A percentile compares a stretch with the other conserved stretches of the same genome.
These are phyloP conservation scores for Callospermophilus lateralis DNA, from an alignment of 2,113 vertebrate species.

Conservation along the genomic window DNA sequence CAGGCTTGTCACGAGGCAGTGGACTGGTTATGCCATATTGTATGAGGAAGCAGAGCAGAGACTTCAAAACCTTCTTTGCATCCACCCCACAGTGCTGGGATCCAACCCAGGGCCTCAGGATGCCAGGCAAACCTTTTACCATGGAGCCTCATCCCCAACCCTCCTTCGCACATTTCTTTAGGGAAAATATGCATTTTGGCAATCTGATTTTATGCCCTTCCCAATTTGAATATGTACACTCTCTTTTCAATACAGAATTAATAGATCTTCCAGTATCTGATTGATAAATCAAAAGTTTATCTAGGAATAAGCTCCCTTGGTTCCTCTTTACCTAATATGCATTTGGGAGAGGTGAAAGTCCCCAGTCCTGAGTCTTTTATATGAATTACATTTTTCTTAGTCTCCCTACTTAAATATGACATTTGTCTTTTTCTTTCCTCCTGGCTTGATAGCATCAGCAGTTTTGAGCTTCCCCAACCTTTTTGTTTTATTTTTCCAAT, in stretches of 20 bases:
- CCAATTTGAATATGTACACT: background rate
- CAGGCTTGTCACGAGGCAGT: background rate
- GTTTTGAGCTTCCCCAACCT: conserved; percentile 4
- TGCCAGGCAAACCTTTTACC: too few relatives aligned
- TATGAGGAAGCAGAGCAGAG: background rate
- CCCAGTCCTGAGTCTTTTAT: background rate
- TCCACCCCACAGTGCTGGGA: too few relatives aligned
- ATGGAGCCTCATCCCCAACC: too few relatives aligned
- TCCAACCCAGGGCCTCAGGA: too few relatives aligned
- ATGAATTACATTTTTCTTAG: background rate
- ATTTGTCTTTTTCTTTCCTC: conserved; percentile 13
- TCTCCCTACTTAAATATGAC: conserved; percentile 3
- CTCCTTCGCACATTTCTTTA: background rate
- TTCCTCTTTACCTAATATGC: background rate
- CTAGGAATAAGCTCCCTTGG: background rate
- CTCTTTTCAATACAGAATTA: background rate
- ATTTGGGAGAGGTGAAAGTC: background rate
- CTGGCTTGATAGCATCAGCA: background rate
- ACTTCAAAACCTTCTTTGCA: background rate
- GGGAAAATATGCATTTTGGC: background rate
- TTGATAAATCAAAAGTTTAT: background rate
- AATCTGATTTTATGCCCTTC: background rate
- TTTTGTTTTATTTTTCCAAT: conserved; percentile 3
- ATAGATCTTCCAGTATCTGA: background rate
- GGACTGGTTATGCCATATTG: background rate